Evolutionary conservation across 2,888 invertebrate genomes (phyloP), one percentile per base, ranked within the genome.

Genomic region (Ceriagrion tenellum): DNA sequence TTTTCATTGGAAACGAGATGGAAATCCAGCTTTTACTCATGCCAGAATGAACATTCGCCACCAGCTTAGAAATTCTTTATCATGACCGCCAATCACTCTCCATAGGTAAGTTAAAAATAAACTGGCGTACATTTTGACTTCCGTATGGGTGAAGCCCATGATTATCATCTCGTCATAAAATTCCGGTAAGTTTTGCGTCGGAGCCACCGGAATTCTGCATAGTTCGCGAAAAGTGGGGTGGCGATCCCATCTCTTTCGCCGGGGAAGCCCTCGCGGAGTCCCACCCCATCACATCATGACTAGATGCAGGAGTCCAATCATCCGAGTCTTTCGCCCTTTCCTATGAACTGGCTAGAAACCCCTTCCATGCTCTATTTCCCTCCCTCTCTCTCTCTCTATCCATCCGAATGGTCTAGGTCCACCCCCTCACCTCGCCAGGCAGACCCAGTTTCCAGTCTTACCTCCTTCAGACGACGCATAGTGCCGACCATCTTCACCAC

Each of bases 391-490:
- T 55, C 47, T 89, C 55, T 47, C 89, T 55, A 12, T 47, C 12
- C 40, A 16, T 20, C 16, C 89, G 55, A 13, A 23, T 89, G 13
- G 40, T 8, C 20, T 47, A 40, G 47, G 88, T 26, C 26, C 23
- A 26, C 26, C 26, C 40, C 88, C 6, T 10, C 40, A 10, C 88
- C 40, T 40, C 35, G 81, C 81, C 2, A 35, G 26, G 81, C 81
- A 81, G 81, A 30, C 81, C 81, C 81, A 81, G 81, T 81, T 81
- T 81, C 81, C 81, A 81, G 81, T 18, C 30, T 81, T 81, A 81
- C 35, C 30, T 35, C 81, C 13, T 30, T 16, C 16, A 81, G n/a
- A 0, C 69, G n/a, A 23, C 47, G 47, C 47, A 69, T 8, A 69
- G n/a, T 69, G n/a, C 69, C 69, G 30, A 6, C 81, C 35, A 16